These are phyloP conservation scores for Daboia siamensis DNA, from an alignment of 2,113 vertebrate species.

Conservation along the genomic window DNA sequence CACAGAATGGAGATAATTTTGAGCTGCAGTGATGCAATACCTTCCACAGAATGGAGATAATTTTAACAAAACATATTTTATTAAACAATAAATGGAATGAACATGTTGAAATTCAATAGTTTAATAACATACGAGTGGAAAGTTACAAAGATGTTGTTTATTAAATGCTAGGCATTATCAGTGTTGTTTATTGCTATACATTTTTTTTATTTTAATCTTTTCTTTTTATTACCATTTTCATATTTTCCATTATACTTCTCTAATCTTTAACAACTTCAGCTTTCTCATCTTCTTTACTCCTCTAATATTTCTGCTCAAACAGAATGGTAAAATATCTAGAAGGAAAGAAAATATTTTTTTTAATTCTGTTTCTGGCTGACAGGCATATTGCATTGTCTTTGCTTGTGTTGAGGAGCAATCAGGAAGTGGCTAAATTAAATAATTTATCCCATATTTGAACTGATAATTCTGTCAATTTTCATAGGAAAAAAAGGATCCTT, in stretches of 20 bases:
- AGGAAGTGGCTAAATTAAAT: neutral
- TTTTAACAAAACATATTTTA: neutral
- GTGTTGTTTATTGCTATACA: neutral
- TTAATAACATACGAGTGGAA: neutral
- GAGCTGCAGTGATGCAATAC: neutral
- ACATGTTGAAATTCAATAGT: neutral
- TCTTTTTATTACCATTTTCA: neutral
- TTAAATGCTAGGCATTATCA: neutral
- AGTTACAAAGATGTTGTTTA: neutral
- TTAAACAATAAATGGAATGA: neutral
- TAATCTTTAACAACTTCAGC: neutral
- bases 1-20: neutral
- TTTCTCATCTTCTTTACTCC: neutral
- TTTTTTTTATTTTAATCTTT: neutral
- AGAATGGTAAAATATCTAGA: neutral
- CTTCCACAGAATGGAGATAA: neutral
- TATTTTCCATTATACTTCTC: neutral
- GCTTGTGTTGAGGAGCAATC: neutral
- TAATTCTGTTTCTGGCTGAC: neutral
- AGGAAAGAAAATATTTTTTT: neutral
- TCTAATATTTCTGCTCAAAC: neutral
- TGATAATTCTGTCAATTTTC: neutral
- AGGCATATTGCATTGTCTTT: neutral
- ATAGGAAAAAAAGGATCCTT: neutral
- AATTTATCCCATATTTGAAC: neutral